Conservation (phyloP, 2,797 vertebrate species). For the Crocodylus rhombifer region DNA sequence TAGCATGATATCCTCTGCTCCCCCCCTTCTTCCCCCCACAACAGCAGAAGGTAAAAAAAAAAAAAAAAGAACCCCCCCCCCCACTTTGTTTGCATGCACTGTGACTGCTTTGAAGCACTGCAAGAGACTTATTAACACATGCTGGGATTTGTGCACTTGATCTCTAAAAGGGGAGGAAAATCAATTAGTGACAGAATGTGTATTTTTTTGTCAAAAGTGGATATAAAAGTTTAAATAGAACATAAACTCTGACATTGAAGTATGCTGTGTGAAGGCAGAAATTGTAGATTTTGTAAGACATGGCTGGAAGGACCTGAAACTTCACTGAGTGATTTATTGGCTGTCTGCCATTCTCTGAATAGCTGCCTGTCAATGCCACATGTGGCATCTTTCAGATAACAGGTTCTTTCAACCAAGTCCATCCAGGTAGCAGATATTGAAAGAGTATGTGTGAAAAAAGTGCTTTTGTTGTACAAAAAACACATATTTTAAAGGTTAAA, state of each 20-base stretch:
- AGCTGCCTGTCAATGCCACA: slow-evolving; percentile 55
- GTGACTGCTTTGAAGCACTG: not conserved
- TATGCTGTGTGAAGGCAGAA: not conserved
- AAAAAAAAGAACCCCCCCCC: rapidly evolving
- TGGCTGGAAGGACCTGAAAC: not conserved
- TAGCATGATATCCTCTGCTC: too few relatives aligned
- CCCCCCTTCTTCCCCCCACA: too few relatives aligned
- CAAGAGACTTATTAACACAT: not conserved
- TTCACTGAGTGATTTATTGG: slow-evolving; percentile 62
- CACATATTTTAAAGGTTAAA: slow-evolving; percentile 15
- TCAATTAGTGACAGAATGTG: slow-evolving; percentile 29
- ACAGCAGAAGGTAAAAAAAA: too few relatives aligned
- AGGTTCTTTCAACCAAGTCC: slow-evolving; percentile 46
- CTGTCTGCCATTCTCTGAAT: slow-evolving; percentile 42
- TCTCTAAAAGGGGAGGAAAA: slow-evolving; percentile 20
- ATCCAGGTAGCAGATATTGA: slow-evolving; percentile 27
- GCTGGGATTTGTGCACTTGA: slow-evolving; percentile 1
- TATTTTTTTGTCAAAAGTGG: slow-evolving; percentile 26
- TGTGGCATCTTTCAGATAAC: slow-evolving; percentile 59
- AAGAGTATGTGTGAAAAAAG: not conserved
- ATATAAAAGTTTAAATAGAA: slow-evolving; percentile 44
- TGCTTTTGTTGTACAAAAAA: slow-evolving; percentile 28
- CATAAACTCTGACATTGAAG: slow-evolving; percentile 38
- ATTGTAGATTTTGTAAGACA: slow-evolving; percentile 34
- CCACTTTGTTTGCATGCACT: not conserved